Percentiles rank a stretch among this genome's conserved stretches.
Evolutionary conservation across 2,888 invertebrate species (phyloP).

Genomic region (Cosmorhoe ocellata): DNA sequence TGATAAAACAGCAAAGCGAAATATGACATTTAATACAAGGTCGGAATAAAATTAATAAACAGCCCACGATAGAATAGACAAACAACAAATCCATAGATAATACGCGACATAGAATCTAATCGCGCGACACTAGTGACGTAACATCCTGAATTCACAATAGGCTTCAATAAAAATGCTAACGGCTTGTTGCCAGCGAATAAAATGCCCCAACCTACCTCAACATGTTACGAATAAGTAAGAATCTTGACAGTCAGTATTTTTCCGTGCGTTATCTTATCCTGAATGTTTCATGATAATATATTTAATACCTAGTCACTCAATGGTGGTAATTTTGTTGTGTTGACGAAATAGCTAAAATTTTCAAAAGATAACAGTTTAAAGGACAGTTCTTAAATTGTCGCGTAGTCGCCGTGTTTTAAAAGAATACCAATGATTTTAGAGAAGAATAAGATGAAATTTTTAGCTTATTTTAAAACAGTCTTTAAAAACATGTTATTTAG

Average conservation of each 20-base stretch:
- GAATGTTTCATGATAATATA: constrained; percentile 26
- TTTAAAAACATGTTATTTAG: too few species aligned
- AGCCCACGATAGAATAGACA: neutral
- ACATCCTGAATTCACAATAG: constrained; percentile 36
- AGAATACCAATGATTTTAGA: too few species aligned
- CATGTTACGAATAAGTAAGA: constrained; percentile 40
- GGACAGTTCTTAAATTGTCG: too few species aligned
- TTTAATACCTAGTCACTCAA: too few species aligned
- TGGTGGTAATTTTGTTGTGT: too few species aligned
- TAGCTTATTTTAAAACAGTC: too few species aligned
- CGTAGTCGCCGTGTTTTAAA: too few species aligned
- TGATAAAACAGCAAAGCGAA: neutral
- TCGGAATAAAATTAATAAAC: neutral
- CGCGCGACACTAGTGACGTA: constrained; percentile 32
- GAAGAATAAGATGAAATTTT: too few species aligned
- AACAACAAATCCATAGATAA: constrained; percentile 29
- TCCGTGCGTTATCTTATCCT: constrained; percentile 56
- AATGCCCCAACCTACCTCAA: constrained; percentile 64
- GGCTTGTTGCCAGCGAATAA: constrained; percentile 30
- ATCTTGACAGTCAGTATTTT: constrained; percentile 47
- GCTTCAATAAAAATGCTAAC: constrained; percentile 35
- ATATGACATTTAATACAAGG: too few species aligned
- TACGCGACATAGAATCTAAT: constrained; percentile 36
- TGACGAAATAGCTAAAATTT: too few species aligned
- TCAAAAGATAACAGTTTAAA: too few species aligned